Base-by-base conservation (phyloP, 2,113 vertebrate genomes). In the Salvelinus sp. region DNA sequence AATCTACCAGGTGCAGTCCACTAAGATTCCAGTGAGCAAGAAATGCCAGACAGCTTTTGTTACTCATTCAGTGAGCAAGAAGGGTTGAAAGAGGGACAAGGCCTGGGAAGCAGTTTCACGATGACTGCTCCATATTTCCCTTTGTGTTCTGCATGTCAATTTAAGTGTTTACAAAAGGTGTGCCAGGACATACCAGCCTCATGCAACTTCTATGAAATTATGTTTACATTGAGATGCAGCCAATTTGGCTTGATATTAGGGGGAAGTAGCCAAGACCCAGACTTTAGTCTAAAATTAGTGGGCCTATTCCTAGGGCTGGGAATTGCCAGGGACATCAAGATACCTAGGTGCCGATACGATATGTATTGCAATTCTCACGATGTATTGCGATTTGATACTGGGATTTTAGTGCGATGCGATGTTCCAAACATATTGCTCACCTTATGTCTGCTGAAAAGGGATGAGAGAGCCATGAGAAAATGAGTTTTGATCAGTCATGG, bases 41-140 rank as follows among this genome's bases (percentile, higher is more conserved):
- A 86, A 81, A 86, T 60, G 66, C 75, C 80, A 78, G 64, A 78
- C 87, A 90, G 87, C 85, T 87, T 85, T 79, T 74, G 82, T 86
- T 79, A 82, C 87, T 89, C 86, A 86, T 82, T 83, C 79, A 78
- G 71, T 69, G 63, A 83, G 82, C 73, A 78, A 78, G 79, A 86
- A 80, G 71, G 76, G 67, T 62, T 79, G 77, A 76, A 77, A 79
- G 76, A 78, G 73, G 75, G 82, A 76, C 75, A 57, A 44, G 3
- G 72, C 69, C 74, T 83, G 74, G 70, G 68, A 84, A 82, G 81
- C 83, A 76, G 70, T 86, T 79, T 85, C 78, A 81, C 25, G 3
- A 70, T n/a, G 65, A 78, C 68, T 71, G 75, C 74, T 47, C 83
- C 77, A 82, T 72, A 82, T 75, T 84, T 85, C 80, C 71, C 58